Base-by-base conservation (phyloP, 2,113 vertebrate species). In the Lutjanus erythropterus region DNA sequence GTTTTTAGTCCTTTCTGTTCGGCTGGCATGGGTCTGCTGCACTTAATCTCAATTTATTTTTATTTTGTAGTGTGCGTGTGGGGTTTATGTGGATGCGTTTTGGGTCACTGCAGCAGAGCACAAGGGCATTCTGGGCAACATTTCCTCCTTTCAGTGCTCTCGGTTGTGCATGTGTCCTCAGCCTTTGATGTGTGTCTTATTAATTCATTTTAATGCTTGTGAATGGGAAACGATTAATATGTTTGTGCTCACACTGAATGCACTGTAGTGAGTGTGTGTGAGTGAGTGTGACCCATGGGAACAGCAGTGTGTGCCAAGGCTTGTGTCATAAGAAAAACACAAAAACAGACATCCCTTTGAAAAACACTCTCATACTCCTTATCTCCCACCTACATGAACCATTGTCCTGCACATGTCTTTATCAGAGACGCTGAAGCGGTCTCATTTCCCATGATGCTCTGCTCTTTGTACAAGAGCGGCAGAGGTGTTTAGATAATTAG, bases 271-370 rank as follows among this genome's bases (percentile, higher is more conserved):
- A 69, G 23, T 21, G 37, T 42, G 31, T 33, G 49, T 44, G 33
- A 15, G 25, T 62, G 41, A 31, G 58, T 65, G 42, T 46, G 74
- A 73, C 79, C 84, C 89, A 91, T 95, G 93, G 93, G 94, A 94
- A 92, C 79, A 44, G 83, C 61, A 59, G 33, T 92, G 89, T 94
- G 88, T 91, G 81, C 88, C 89, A 61, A 90, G 86, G 89, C 85
- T 81, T 85, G 91, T 86, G 91, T 83, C 85, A 84, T 61, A 83
- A 62, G 67, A 67, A 94, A 86, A 89, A 93, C 58, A 88, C 50
- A 92, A 70, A 87, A 82, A 85, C 76, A 82, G 82, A 87, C 61
- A 86, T 93, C 37, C 35, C 35, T 37, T 67, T 73, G 56, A 70
- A 59, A 81, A 55, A 91, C 89, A 8, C 83, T 88, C 81, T 83